Conservation (phyloP, 2,888 invertebrate genomes). For the Nemoura dubitans region DNA sequence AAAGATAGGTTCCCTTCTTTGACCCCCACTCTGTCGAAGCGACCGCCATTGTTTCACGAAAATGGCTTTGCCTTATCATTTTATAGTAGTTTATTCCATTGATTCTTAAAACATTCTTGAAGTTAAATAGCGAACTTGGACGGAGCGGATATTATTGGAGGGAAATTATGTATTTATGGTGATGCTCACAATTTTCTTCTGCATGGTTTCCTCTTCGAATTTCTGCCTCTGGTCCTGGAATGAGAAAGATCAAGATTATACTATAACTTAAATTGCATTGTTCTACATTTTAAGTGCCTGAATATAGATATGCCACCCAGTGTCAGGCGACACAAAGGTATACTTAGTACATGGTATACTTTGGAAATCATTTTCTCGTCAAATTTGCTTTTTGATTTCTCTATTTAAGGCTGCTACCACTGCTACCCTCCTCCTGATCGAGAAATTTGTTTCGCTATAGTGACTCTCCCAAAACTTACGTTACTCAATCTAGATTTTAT, state of each 20-base stretch:
- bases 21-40: neutral
- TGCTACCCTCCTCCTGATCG: too few relatives aligned
- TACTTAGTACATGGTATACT: neutral
- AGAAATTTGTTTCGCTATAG: neutral
- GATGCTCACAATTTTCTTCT: neutral
- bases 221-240: too few relatives aligned
- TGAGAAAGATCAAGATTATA: too few relatives aligned
- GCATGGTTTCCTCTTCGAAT: neutral
- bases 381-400: neutral
- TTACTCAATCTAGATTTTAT: neutral
- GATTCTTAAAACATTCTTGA: slow-evolving; percentile 1
- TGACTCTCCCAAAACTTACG: neutral
- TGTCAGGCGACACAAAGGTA: too few relatives aligned
- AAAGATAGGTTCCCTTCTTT: slow-evolving; percentile 13
- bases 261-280: too few relatives aligned
- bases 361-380: neutral
- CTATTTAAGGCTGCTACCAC: too few relatives aligned
- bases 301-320: too few relatives aligned
- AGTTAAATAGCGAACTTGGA: neutral
- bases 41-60: slow-evolving; percentile 35
- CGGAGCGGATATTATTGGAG: neutral
- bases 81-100: slow-evolving; percentile 13
- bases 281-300: too few relatives aligned
- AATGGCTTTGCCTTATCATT: slow-evolving; percentile 24
- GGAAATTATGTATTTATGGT: neutral